Base-by-base conservation (phyloP, 2,797 vertebrate genomes). In the Arctocebus calabarensis region DNA sequence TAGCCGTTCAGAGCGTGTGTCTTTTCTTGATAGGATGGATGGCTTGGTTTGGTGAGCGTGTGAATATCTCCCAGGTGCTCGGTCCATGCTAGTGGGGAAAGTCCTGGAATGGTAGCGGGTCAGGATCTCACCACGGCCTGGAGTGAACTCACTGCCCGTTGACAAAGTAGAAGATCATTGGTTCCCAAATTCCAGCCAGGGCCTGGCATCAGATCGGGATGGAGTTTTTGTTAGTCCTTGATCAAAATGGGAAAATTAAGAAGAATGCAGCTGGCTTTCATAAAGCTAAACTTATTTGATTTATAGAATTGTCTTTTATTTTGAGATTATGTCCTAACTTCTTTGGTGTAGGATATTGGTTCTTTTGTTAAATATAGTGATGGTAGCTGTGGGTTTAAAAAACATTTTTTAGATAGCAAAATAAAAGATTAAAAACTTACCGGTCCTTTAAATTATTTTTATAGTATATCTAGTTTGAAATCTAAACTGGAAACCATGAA, bases 161-260 rank as follows among this genome's bases (percentile, higher is more conserved):
- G 37, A 73, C 9, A 27, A 34, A 9, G 34, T 68, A 8, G 23
- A 52, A 91, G 59, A 71, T 6, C 27, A 43, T 48, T 40, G 79
- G 25, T n/a, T 88, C 13, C 43, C 70, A 40, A 0, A 68, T 73
- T 92, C 20, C 6, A 32, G 14, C 25, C 29, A 85, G 29, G 16
- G 12, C 57, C 70, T 55, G 70, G n/a, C 48, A 3, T 71, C 59
- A 75, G 37, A n/a, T 27, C 45, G 59, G 7, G 40, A 1, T 70
- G 62, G 57, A 48, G 27, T 43, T 71, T 66, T 84, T 71, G 43
- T n/a, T 48, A 75, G 29, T 14, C 64, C 9, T 37, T 81, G 32
- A 55, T 84, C 61, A 71, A 52, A 89, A 78, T 79, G 77, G 92
- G 57, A 92, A 88, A 96, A 48, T 74, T 55, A 59, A 57, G 55